Base-by-base conservation (phyloP, 2,888 invertebrate species). In the Oeneis ivallda region DNA sequence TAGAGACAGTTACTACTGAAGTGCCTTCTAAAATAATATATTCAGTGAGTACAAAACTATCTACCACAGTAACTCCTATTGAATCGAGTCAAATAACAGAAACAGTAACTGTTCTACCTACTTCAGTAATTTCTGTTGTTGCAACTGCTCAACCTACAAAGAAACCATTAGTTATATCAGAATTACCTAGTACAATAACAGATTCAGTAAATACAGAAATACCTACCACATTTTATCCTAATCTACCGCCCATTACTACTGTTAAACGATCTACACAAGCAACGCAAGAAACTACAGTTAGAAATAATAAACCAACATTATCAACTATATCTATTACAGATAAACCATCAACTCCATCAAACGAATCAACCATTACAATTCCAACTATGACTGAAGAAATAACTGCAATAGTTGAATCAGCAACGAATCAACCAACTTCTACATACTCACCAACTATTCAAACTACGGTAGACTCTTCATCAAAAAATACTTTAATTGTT, bases 311-410 rank as follows among this genome's bases (percentile, higher is more conserved):
- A n/a, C n/a, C n/a, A n/a, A n/a, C n/a, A n/a, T n/a, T n/a, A n/a
- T n/a, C n/a, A n/a, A n/a, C n/a, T n/a, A n/a, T n/a, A n/a, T n/a
- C n/a, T n/a, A n/a, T n/a, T n/a, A n/a, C n/a, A n/a, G n/a, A n/a
- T 17, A 53, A 50, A 54, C 1, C 5, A 13, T 43, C 45, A 50
- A 10, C n/a, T 7, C 15, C 59, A 13, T 13, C 59, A n/a, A 60
- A 59, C 26, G 43, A 53, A 19, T 11, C 39, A 34, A 47, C 57
- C 13, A 58, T 50, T 53, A 32, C 32, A 13, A 15, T 34, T 32
- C 37, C 37, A 47, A 37, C 11, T 43, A 43, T 7, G 34, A 2
- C n/a, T n/a, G 17, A 53, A 13, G n/a, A 32, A 34, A 53, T 57
- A 19, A n/a, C 43, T 13, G 11, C 32, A 15, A 45, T n/a, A 43